Percentiles rank a stretch among this genome's conserved stretches.
phyloP scores from a whole-genome alignment of 2,888 invertebrate species.

The Lasioglossum morio region DNA sequence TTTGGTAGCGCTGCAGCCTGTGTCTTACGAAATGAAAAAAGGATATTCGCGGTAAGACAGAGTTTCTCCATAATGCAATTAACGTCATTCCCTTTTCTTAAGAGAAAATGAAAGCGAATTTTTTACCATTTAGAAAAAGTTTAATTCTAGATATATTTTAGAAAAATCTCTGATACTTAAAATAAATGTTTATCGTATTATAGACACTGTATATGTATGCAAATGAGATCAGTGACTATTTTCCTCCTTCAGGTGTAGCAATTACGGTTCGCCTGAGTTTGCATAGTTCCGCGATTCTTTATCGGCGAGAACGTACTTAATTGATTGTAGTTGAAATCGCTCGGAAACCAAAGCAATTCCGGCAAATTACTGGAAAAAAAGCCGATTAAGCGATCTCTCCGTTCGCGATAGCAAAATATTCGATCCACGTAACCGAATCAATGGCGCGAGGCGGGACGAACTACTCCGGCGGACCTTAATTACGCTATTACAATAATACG shows the following conservation, averaged over 20 bases:
- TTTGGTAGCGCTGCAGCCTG: background rate
- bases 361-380: background rate
- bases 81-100: too few relatives aligned
- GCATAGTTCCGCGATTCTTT: background rate
- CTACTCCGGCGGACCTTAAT: conserved; percentile 27
- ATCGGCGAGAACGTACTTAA: background rate
- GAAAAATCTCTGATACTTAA: background rate
- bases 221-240: too few relatives aligned
- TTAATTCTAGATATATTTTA: background rate
- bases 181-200: too few relatives aligned
- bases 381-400: conserved; percentile 9
- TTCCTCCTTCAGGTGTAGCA: too few relatives aligned
- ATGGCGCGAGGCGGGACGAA: conserved; percentile 26
- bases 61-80: background rate
- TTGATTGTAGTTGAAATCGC: background rate
- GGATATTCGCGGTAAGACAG: background rate
- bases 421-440: conserved; percentile 29
- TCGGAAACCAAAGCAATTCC: background rate
- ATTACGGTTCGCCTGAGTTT: background rate
- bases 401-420: conserved; percentile 21
- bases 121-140: too few relatives aligned
- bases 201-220: too few relatives aligned
- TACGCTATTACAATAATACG: conserved; percentile 33
- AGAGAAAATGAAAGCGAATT: too few relatives aligned
- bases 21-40: background rate